Percentiles rank a stretch among this genome's conserved stretches.
phyloP scores from a whole-genome alignment of 2,888 invertebrate species.

The Tuta absoluta region DNA sequence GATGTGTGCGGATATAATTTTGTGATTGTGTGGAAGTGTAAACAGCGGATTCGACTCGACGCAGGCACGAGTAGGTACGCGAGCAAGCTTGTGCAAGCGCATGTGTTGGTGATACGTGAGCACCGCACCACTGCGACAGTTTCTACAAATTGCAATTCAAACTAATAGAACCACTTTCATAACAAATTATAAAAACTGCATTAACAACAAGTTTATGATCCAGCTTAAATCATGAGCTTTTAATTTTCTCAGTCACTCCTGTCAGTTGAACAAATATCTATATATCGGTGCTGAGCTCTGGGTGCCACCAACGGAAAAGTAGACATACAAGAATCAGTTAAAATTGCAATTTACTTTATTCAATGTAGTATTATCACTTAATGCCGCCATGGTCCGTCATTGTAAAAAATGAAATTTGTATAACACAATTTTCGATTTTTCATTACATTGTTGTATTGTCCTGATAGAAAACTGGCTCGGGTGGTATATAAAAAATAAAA shows the following conservation, averaged over 20 bases:
- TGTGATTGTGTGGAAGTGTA: conserved; percentile 52
- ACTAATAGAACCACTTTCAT: conserved; percentile 19
- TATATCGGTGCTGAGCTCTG: not conserved
- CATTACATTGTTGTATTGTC: too few species aligned
- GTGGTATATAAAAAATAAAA: too few species aligned
- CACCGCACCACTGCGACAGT: conserved; percentile 32
- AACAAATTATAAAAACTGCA: conserved; percentile 11
- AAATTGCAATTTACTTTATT: not conserved
- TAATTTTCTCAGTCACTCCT: not conserved
- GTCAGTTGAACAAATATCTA: not conserved
- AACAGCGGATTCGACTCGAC: conserved; percentile 48
- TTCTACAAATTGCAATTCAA: conserved; percentile 28
- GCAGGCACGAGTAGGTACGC: conserved; percentile 38
- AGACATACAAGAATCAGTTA: not conserved
- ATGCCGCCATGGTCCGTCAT: too few species aligned
- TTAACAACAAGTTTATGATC: not conserved
- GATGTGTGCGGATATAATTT: conserved; percentile 37
- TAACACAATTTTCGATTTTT: too few species aligned
- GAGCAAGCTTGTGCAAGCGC: conserved; percentile 36
- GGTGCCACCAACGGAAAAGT: too few species aligned
- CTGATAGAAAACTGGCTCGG: too few species aligned
- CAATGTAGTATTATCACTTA: too few species aligned
- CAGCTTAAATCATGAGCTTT: conserved; percentile 4
- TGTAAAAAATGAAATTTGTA: too few species aligned
- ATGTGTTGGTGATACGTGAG: conserved; percentile 33